Evolutionary conservation across 2,888 invertebrate genomes (phyloP).

Genomic region (Trisateles emortualis): DNA sequence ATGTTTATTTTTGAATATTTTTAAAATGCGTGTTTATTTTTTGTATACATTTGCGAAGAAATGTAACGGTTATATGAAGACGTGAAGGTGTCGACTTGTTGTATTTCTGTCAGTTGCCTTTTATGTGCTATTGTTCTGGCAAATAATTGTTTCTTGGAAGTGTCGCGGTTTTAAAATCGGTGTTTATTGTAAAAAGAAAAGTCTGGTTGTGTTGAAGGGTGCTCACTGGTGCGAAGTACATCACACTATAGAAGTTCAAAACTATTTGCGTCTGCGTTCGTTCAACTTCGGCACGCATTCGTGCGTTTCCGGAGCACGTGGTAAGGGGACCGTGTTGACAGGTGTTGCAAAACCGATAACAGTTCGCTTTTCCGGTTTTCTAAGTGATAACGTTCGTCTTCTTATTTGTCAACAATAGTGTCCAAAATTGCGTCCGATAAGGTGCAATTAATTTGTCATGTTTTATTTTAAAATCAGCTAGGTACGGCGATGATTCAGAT

Average conservation of each 20-base stretch:
- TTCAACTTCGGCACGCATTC: slow-evolving; percentile 61
- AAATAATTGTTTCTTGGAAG: slow-evolving; percentile 24
- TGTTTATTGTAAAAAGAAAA: slow-evolving; percentile 26
- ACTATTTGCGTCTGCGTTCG: slow-evolving; percentile 79
- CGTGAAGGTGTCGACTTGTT: slow-evolving; percentile 21
- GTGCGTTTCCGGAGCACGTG: slow-evolving; percentile 77
- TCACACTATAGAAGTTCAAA: slow-evolving; percentile 63
- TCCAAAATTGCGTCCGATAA: too few relatives aligned
- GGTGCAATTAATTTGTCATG: background rate
- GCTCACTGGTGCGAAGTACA: slow-evolving; percentile 59
- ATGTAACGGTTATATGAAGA: slow-evolving; percentile 21
- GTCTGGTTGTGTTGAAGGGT: slow-evolving; percentile 35
- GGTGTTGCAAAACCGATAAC: slow-evolving; percentile 57
- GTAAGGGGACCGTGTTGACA: slow-evolving; percentile 60
- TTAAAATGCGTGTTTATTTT: slow-evolving; percentile 9
- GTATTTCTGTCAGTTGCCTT: slow-evolving; percentile 14
- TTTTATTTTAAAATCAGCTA: background rate
- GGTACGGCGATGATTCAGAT: background rate
- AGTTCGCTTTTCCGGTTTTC: slow-evolving; percentile 31
- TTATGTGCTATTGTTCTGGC: slow-evolving; percentile 30
- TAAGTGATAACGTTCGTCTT: slow-evolving; percentile 8
- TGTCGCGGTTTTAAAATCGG: slow-evolving; percentile 13
- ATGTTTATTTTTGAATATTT: background rate
- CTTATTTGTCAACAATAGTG: slow-evolving; percentile 21
- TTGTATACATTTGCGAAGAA: slow-evolving; percentile 8